A percentile compares a stretch with the other conserved stretches of the same genome.
Evolutionary conservation across 2,888 invertebrate genomes (phyloP).

Genomic region (Allygus modestus): DNA sequence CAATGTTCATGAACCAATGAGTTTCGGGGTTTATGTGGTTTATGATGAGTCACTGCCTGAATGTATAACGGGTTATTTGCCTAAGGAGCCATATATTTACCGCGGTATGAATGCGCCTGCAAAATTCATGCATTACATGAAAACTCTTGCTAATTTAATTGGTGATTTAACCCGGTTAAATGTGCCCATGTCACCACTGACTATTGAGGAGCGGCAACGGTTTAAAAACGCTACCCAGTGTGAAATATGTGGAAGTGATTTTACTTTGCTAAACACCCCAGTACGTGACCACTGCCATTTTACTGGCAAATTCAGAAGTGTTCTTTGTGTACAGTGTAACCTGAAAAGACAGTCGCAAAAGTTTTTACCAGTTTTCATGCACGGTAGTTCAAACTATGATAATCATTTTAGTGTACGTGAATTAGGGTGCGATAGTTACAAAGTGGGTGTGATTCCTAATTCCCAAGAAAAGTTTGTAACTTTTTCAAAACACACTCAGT

Average conservation of each 20-base stretch:
- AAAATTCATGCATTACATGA: conserved; percentile 22
- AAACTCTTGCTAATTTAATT: conserved; percentile 6
- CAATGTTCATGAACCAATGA: conserved; percentile 16
- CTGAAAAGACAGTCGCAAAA: conserved; percentile 12
- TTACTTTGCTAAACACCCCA: neutral
- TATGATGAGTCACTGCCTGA: conserved; percentile 16
- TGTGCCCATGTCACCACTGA: conserved; percentile 6
- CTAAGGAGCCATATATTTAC: conserved; percentile 22
- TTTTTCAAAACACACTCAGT: conserved; percentile 30
- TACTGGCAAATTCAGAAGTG: conserved; percentile 32
- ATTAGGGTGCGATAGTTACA: conserved; percentile 36
- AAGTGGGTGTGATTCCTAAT: conserved; percentile 31
- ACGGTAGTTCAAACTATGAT: conserved; percentile 43
- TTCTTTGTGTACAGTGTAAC: conserved; percentile 10
- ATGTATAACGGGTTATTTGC: conserved; percentile 1
- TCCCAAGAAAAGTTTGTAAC: conserved; percentile 33
- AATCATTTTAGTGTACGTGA: conserved; percentile 28
- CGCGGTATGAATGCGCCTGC: conserved; percentile 10
- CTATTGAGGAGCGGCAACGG: neutral
- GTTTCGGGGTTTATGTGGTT: conserved; percentile 21
- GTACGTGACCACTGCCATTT: conserved; percentile 51
- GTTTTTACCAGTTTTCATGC: conserved; percentile 32
- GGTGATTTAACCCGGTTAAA: conserved; percentile 1
- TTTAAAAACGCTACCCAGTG: neutral
- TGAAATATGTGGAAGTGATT: conserved; percentile 22